A percentile compares a stretch with the other conserved stretches of the same genome.
Conservation (phyloP, 2,888 invertebrate species). For the Tipula helvola region DNA sequence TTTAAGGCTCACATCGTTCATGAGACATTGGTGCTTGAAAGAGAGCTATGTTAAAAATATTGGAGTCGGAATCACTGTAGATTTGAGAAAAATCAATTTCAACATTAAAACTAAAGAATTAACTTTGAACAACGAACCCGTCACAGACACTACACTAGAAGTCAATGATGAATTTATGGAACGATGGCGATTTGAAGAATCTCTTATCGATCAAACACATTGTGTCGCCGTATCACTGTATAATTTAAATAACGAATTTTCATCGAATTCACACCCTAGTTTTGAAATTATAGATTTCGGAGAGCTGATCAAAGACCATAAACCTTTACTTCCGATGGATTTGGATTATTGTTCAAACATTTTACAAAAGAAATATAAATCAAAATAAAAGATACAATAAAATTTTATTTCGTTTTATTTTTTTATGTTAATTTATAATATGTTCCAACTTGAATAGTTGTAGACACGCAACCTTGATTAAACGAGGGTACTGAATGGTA, state of each 20-base stretch:
- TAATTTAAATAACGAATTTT: conserved; percentile 22
- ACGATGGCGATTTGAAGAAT: conserved; percentile 74
- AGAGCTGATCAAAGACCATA: conserved; percentile 44
- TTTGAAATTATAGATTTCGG: conserved; percentile 47
- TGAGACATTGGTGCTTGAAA: conserved; percentile 85
- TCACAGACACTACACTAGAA: conserved; percentile 53
- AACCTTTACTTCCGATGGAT: conserved; percentile 41
- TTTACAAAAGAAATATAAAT: conserved; percentile 42
- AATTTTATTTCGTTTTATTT: background rate
- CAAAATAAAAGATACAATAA: background rate
- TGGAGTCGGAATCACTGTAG: conserved; percentile 71
- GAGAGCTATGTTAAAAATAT: conserved; percentile 89
- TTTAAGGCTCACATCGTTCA: conserved; percentile 67
- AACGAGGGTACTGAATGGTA: background rate
- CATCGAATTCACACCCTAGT: conserved; percentile 20
- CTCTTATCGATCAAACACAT: conserved; percentile 59
- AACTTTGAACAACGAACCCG: conserved; percentile 32
- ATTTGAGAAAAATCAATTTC: conserved; percentile 67
- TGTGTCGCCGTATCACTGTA: conserved; percentile 63
- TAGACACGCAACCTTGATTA: background rate
- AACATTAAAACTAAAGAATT: conserved; percentile 44
- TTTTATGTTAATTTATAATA: background rate
- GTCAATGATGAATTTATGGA: conserved; percentile 44
- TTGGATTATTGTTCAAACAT: conserved; percentile 42
- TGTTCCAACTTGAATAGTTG: background rate